Evolutionary conservation across 2,113 vertebrate genomes (phyloP), one percentile per base, ranked within the genome.

Genomic region (Psittacus erithacus): DNA sequence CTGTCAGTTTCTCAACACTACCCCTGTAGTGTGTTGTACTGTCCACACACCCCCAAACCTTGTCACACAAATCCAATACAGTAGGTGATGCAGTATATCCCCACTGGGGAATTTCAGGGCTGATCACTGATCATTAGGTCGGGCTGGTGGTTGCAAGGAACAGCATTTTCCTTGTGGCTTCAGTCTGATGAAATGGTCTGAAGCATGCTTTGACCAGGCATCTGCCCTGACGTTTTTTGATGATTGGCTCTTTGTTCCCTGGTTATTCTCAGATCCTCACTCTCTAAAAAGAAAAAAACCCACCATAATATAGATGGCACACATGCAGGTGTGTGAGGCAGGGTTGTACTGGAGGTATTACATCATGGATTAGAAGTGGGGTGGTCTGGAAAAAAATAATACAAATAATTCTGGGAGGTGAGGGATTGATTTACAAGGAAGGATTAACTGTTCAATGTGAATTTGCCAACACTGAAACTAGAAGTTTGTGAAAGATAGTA

Each of bases 351-450:
- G 75, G 33, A 84, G 70, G 35, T 90, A 65, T 29, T 77, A 82
- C 57, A 81, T 43, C 59, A 14, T 75, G 81, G 65, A 78, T 86
- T 79, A 65, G 57, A 81, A 86, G 23, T 69, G 77, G 41, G 24
- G 24, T 59, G 35, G 53, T 69, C 49, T 31, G 17, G 77, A 93
- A 71, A 76, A 93, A 67, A 43, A n/a, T 73, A 41, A 82, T 62
- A 91, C 67, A 91, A 92, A 46, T 91, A 79, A 80, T 57, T 83
- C 77, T 92, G 38, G 17, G 57, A 79, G 82, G 59, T 82, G 73
- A 95, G 19, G 52, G 49, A 82, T 76, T 93, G 83, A 92, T 88
- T 89, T 94, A 76, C 41, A 82, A 57, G 43, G 29, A 91, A 90
- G 73, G 65, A 91, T 80, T 94, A 91, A 69, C 70, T 84, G 57